phyloP scores from a whole-genome alignment of 2,113 vertebrate species.

The Henicopernis longicauda region DNA sequence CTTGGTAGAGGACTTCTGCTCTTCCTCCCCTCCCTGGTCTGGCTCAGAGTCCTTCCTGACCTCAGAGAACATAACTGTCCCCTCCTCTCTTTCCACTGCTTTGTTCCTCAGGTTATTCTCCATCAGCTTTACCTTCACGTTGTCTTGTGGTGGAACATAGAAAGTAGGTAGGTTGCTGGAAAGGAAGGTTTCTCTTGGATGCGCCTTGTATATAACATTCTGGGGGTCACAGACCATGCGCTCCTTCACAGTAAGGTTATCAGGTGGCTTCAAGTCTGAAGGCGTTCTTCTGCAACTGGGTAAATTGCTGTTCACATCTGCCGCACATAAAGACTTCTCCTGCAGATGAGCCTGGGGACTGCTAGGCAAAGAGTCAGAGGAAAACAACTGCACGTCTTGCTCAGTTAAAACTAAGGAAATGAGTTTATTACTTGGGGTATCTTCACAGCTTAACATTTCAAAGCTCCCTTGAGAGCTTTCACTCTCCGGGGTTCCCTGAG shows the following conservation, averaged over 20 bases:
- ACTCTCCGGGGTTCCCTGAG: slow-evolving; percentile 88
- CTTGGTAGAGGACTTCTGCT: background rate
- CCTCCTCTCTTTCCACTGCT: slow-evolving; percentile 34
- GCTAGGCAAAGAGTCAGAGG: slow-evolving; percentile 2
- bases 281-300: background rate
- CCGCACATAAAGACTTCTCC: slow-evolving; percentile 46
- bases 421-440: slow-evolving; percentile 67
- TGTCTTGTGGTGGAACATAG: slow-evolving; percentile 80
- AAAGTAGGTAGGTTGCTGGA: slow-evolving; percentile 87
- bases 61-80: background rate
- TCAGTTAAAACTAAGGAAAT: slow-evolving; percentile 61
- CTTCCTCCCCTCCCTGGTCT: background rate
- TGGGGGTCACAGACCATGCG: background rate
- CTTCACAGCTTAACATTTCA: slow-evolving; percentile 84
- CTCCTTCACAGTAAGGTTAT: slow-evolving; percentile 38
- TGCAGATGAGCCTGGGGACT: slow-evolving; percentile 40
- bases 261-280: slow-evolving; percentile 18
- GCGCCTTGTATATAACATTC: slow-evolving; percentile 17
- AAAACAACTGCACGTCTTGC: background rate
- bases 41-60: background rate
- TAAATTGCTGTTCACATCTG: slow-evolving; percentile 21
- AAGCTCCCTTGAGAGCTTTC: slow-evolving; percentile 93
- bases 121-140: slow-evolving; percentile 19
- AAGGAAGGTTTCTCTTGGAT: slow-evolving; percentile 64
- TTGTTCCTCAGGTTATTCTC: slow-evolving; percentile 65